A percentile compares a stretch with the other conserved stretches of the same genome.
phyloP scores from a whole-genome alignment of 2,113 vertebrate genomes.

The Psephotus haematonotus region DNA sequence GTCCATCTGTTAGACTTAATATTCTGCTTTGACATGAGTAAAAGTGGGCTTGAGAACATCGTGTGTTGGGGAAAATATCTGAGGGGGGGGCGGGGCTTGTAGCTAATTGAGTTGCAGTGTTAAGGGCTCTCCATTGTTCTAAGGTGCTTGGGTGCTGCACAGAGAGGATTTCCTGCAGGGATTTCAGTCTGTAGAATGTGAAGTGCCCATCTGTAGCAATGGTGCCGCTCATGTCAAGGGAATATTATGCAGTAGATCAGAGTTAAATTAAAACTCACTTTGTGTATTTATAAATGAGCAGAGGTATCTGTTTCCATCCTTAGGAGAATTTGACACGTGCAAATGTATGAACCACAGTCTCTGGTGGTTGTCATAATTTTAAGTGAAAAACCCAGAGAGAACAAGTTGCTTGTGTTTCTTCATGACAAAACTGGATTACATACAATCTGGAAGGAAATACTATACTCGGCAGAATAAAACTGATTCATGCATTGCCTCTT shows the following conservation, averaged over 20 bases:
- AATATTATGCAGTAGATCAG: background rate
- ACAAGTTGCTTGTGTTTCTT: background rate
- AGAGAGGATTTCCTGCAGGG: background rate
- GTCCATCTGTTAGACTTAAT: background rate
- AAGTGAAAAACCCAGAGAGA: background rate
- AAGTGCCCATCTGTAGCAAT: background rate
- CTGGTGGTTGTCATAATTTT: background rate
- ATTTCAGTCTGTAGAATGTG: background rate
- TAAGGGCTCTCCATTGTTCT: background rate
- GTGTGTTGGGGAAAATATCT: background rate
- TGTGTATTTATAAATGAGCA: conserved; percentile 10
- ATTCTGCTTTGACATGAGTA: background rate
- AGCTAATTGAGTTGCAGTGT: background rate
- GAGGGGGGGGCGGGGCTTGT: background rate
- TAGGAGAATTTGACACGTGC: background rate
- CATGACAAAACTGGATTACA: background rate
- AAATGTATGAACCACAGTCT: background rate
- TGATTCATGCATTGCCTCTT: background rate
- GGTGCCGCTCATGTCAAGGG: background rate
- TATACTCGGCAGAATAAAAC: background rate
- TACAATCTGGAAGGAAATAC: background rate
- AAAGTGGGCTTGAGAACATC: background rate
- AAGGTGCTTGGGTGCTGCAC: background rate
- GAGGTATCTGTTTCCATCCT: background rate
- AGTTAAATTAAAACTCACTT: conserved; percentile 36